phyloP scores from a whole-genome alignment of 2,797 vertebrate species.

The Podarcis siculus region DNA sequence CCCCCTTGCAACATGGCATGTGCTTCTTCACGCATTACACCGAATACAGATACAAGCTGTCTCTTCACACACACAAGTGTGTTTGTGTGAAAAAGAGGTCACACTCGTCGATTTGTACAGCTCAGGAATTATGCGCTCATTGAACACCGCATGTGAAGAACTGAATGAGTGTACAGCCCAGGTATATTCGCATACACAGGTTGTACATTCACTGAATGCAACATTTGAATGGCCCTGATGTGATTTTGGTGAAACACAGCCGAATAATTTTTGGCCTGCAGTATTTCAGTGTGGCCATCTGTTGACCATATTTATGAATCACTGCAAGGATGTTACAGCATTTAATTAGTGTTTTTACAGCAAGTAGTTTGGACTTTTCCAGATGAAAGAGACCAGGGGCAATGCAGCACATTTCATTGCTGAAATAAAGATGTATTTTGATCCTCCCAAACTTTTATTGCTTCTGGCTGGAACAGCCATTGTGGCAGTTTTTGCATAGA shows the following conservation, averaged over 20 bases:
- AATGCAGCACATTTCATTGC: neutral
- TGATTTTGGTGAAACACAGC: neutral
- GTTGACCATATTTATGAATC: neutral
- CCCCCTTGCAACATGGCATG: no score
- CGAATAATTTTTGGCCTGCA: neutral
- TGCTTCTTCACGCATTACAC: no score
- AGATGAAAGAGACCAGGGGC: neutral
- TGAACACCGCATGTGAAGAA: no score
- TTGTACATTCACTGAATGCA: neutral
- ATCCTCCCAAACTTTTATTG: accelerated
- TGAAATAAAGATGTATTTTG: neutral
- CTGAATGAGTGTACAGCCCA: no score
- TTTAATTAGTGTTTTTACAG: slow-evolving; percentile 19
- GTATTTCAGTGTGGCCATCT: neutral
- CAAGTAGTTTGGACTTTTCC: slow-evolving; percentile 13
- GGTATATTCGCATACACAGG: no score
- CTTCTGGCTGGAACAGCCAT: neutral
- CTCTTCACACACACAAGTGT: no score
- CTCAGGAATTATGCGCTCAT: no score
- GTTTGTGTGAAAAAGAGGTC: no score
- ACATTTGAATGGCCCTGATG: neutral
- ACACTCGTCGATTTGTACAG: no score
- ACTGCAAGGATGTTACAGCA: slow-evolving; percentile 9
- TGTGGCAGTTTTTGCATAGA: neutral
- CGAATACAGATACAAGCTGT: no score